A percentile compares a stretch with the other conserved stretches of the same genome.
Evolutionary conservation across 2,113 vertebrate genomes (phyloP).

Genomic region (Ailuropoda melanoleuca): DNA sequence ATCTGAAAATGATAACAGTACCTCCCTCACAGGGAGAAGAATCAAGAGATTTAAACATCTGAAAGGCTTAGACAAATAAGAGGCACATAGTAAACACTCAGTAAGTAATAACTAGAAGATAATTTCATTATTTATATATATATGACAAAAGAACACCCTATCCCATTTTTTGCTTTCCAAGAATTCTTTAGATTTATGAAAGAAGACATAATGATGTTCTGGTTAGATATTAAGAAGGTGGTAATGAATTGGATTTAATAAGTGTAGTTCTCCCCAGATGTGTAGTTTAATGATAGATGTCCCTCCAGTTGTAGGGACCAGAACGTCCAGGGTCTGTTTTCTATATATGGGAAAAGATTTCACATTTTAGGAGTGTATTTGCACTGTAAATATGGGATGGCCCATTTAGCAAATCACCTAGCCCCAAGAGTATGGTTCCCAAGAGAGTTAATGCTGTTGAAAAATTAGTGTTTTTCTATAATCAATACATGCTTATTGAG

Average conservation of each 20-base stretch:
- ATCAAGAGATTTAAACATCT: not conserved
- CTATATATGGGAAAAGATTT: not conserved
- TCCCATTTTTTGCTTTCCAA: not conserved
- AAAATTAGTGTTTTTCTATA: not conserved
- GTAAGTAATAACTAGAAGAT: not conserved
- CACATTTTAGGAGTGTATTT: not conserved
- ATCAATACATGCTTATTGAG: not conserved
- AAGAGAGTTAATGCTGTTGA: not conserved
- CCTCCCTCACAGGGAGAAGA: not conserved
- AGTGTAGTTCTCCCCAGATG: not conserved
- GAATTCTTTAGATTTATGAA: slow-evolving; percentile 9
- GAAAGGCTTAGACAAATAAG: not conserved
- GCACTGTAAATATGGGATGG: not conserved
- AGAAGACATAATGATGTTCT: not conserved
- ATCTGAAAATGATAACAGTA: not conserved
- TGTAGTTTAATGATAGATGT: not conserved
- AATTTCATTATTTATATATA: not conserved
- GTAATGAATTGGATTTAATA: not conserved
- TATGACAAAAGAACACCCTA: not conserved
- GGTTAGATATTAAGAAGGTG: not conserved
- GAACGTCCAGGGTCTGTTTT: not conserved
- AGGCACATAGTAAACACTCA: not conserved
- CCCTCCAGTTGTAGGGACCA: not conserved
- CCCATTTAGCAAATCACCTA: slow-evolving; percentile 25
- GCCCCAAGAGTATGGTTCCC: not conserved